These are phyloP conservation scores for Danionella cerebrum DNA, from an alignment of 2,113 vertebrate genomes.

Conservation along the genomic window DNA sequence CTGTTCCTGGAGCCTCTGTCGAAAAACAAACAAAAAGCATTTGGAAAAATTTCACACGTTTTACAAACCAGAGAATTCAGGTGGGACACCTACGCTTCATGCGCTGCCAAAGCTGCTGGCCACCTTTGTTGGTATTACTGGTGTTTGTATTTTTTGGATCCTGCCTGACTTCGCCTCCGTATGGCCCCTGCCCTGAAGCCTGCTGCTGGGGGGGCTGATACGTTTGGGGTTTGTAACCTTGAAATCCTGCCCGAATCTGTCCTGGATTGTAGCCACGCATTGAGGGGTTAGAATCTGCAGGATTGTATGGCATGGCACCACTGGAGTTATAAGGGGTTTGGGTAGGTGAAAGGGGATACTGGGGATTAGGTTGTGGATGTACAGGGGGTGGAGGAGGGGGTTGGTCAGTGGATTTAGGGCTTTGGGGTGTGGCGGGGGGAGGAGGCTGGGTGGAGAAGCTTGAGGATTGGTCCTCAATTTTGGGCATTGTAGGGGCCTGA, in stretches of 20 bases:
- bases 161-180: conserved; percentile 49
- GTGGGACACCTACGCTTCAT: conserved; percentile 63
- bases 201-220: conserved; percentile 43
- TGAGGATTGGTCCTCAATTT: conserved; percentile 61
- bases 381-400: conserved; percentile 57
- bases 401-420: conserved; percentile 64
- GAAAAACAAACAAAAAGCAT: not conserved
- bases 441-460: conserved; percentile 60
- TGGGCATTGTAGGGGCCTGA: conserved; percentile 59
- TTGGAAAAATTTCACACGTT: not conserved
- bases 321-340: conserved; percentile 55
- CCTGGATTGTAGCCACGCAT: conserved; percentile 58
- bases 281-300: conserved; percentile 51
- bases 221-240: conserved; percentile 46
- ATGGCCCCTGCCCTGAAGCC: conserved; percentile 46
- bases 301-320: conserved; percentile 52
- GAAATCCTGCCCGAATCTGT: conserved; percentile 56
- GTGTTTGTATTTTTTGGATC: conserved; percentile 56
- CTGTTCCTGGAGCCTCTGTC: conserved; percentile 78
- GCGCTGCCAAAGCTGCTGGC: conserved; percentile 80
- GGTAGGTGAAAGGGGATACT: conserved; percentile 60
- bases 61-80: not conserved
- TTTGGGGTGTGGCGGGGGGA: conserved; percentile 54
- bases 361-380: conserved; percentile 56
- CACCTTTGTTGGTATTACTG: conserved; percentile 60